Evolutionary conservation across 1,140 invertebrate species (phyloP).

Genomic region (Bombus confusus): DNA sequence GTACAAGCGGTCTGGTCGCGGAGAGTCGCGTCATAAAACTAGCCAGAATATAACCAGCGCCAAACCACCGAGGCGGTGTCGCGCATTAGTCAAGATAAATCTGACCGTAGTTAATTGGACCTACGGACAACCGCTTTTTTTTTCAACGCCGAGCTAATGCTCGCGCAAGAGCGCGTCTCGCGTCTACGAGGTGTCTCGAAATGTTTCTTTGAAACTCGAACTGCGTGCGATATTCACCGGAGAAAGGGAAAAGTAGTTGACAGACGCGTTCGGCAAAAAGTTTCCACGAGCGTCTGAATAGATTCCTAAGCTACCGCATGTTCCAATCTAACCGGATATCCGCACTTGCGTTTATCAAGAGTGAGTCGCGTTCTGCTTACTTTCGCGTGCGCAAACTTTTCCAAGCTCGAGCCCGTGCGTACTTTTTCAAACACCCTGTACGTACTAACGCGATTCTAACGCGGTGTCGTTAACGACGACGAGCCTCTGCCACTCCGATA

Average conservation of each 20-base stretch:
- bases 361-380: no score
- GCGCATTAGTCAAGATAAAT: conserved; percentile 63
- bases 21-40: conserved; percentile 54
- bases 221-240: not conserved
- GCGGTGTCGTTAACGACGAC: conserved; percentile 44
- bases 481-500: not conserved
- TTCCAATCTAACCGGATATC: no score
- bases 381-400: no score
- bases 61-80: conserved; percentile 46
- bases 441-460: not conserved
- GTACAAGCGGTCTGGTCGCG: conserved; percentile 14
- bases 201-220: accelerated
- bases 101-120: conserved; percentile 62
- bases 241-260: no score
- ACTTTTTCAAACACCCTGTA: no score
- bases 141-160: not conserved
- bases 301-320: no score
- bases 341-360: no score
- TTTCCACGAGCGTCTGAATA: no score
- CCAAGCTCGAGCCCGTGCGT: no score
- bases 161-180: not conserved
- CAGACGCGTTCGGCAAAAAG: no score
- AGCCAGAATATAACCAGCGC: conserved; percentile 33
- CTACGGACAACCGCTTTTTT: conserved; percentile 50
- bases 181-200: not conserved